phyloP scores from a whole-genome alignment of 1,140 invertebrate genomes.

The Macrocentrus cingulum region DNA sequence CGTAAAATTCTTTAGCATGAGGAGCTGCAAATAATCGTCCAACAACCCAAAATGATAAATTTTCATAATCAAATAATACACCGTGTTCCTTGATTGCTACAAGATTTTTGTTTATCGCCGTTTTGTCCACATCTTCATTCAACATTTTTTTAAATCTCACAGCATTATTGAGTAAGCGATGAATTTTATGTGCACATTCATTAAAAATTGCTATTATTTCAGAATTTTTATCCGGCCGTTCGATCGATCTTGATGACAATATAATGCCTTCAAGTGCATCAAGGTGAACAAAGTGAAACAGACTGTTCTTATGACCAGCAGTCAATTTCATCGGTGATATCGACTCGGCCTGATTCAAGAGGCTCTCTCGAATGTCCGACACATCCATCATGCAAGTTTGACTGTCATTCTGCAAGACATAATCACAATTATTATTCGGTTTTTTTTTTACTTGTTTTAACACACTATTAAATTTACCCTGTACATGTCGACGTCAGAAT shows the following conservation, averaged over 20 bases:
- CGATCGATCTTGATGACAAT: slow-evolving; percentile 62
- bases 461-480: slow-evolving; percentile 44
- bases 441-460: slow-evolving; percentile 21
- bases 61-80: slow-evolving; percentile 64
- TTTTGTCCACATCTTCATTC: slow-evolving; percentile 62
- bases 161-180: slow-evolving; percentile 70
- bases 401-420: slow-evolving; percentile 62
- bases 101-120: slow-evolving; percentile 69
- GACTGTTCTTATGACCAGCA: slow-evolving; percentile 66
- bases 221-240: slow-evolving; percentile 49
- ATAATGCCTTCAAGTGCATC: slow-evolving; percentile 69
- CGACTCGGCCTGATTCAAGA: slow-evolving; percentile 72
- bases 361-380: slow-evolving; percentile 70
- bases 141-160: slow-evolving; percentile 65
- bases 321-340: slow-evolving; percentile 66
- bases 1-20: slow-evolving; percentile 73
- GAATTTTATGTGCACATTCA: slow-evolving; percentile 68
- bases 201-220: slow-evolving; percentile 70
- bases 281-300: slow-evolving; percentile 70
- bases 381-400: slow-evolving; percentile 67
- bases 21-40: slow-evolving; percentile 73
- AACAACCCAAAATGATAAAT: slow-evolving; percentile 50
- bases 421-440: slow-evolving; percentile 19
- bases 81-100: slow-evolving; percentile 78
- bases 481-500: slow-evolving; percentile 61